Percentiles rank a stretch among this genome's conserved stretches.
phyloP scores from a whole-genome alignment of 2,888 invertebrate genomes.

The Plemyria rubiginata region DNA sequence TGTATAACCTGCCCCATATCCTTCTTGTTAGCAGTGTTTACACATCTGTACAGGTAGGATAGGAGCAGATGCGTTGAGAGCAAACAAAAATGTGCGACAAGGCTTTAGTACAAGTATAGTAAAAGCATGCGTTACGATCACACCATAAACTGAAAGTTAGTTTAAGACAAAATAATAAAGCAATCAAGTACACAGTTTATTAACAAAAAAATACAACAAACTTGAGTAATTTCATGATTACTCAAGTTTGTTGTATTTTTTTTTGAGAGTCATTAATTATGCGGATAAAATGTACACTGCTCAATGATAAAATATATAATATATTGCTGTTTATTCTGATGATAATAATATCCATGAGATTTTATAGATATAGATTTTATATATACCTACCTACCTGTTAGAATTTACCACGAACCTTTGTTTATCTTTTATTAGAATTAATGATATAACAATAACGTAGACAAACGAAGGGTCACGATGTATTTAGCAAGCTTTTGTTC shows the following conservation, averaged over 20 bases:
- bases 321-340: too few species aligned
- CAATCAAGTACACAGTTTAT: background rate
- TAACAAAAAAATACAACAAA: background rate
- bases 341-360: too few species aligned
- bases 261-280: too few species aligned
- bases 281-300: too few species aligned
- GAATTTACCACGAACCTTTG: too few species aligned
- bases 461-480: background rate
- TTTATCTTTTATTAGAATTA: too few species aligned
- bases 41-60: slow-evolving; percentile 45
- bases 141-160: background rate
- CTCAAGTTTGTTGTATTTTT: too few species aligned
- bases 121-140: slow-evolving; percentile 20
- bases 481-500: slow-evolving; percentile 18
- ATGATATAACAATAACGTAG: background rate
- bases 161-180: background rate
- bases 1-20: slow-evolving; percentile 86
- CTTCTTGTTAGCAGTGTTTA: slow-evolving; percentile 54
- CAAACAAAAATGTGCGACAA: slow-evolving; percentile 26
- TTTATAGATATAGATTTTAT: too few species aligned
- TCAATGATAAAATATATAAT: too few species aligned
- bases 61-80: slow-evolving; percentile 34
- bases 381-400: too few species aligned
- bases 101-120: slow-evolving; percentile 14
- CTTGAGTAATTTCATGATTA: too few species aligned